Conservation (phyloP, 2,797 vertebrate species). For the Silurus lanzhouensis region DNA sequence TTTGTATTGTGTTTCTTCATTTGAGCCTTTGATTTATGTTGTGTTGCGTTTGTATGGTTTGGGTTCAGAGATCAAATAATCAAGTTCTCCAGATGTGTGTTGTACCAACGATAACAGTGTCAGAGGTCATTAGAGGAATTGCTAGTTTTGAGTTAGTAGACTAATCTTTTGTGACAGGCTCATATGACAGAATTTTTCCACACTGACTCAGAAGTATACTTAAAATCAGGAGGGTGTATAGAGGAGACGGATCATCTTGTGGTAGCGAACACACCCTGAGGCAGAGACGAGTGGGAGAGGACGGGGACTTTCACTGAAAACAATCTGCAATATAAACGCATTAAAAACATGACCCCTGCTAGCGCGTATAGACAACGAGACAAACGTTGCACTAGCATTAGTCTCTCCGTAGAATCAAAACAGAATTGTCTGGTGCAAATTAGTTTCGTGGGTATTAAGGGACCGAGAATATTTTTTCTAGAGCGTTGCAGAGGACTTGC, state of each 20-base stretch:
- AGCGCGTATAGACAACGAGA: slow-evolving; percentile 22
- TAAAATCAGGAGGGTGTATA: not conserved
- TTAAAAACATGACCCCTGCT: slow-evolving; percentile 44
- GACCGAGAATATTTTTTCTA: not conserved
- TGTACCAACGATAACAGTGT: not conserved
- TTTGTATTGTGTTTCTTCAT: not conserved
- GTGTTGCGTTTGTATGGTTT: not conserved
- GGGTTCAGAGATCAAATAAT: not conserved
- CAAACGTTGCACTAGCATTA: slow-evolving; percentile 21
- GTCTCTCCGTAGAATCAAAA: not conserved
- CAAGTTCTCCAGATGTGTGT: not conserved
- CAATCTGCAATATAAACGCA: slow-evolving; percentile 33
- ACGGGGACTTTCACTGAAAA: slow-evolving; percentile 40
- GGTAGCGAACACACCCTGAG: slow-evolving; percentile 29
- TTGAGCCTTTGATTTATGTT: not conserved
- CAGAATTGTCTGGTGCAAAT: not conserved
- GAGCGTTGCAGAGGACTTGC: not conserved
- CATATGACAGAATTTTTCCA: slow-evolving; percentile 44
- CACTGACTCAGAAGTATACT: slow-evolving; percentile 19
- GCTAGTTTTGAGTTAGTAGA: not conserved
- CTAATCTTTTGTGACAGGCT: slow-evolving; percentile 11
- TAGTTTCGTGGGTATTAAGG: slow-evolving; percentile 1
- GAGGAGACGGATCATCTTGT: slow-evolving; percentile 8
- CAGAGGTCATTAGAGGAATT: slow-evolving; percentile 18
- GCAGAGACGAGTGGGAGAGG: slow-evolving; percentile 36